phyloP scores from a whole-genome alignment of 2,797 vertebrate genomes.

The Sebastes matsubarae region DNA sequence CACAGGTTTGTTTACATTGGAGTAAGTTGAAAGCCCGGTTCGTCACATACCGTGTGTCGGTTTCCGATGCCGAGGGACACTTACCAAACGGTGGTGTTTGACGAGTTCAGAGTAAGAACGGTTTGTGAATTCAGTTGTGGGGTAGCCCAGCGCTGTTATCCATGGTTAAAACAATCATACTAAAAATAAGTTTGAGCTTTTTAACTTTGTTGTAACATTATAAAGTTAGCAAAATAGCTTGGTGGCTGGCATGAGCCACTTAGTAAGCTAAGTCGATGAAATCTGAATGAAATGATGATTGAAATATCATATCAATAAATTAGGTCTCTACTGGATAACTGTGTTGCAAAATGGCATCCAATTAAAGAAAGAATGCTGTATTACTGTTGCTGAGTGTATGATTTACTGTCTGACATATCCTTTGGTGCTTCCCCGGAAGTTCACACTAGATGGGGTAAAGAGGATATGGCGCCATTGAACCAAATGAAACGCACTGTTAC shows the following conservation, averaged over 20 bases:
- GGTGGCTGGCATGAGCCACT: background rate
- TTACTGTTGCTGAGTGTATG: background rate
- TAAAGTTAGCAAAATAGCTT: background rate
- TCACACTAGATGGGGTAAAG: background rate
- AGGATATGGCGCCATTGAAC: background rate
- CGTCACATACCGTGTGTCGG: too few species aligned
- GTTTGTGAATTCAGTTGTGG: too few species aligned
- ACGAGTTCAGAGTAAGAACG: too few species aligned
- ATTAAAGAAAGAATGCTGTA: background rate
- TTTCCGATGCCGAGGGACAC: too few species aligned
- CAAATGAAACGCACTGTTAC: background rate
- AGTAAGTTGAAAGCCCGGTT: too few species aligned
- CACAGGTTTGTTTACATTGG: too few species aligned
- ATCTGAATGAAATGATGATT: background rate
- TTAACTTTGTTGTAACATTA: background rate
- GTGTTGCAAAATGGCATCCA: background rate
- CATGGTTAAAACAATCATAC: background rate
- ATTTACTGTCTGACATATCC: background rate
- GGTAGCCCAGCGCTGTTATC: background rate
- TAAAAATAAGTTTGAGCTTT: background rate
- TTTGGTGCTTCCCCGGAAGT: background rate
- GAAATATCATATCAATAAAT: background rate
- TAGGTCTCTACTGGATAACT: background rate
- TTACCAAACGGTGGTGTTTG: too few species aligned
- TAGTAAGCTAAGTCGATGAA: background rate